Base-by-base conservation (phyloP, 2,113 vertebrate genomes). In the Rattus norvegicus region DNA sequence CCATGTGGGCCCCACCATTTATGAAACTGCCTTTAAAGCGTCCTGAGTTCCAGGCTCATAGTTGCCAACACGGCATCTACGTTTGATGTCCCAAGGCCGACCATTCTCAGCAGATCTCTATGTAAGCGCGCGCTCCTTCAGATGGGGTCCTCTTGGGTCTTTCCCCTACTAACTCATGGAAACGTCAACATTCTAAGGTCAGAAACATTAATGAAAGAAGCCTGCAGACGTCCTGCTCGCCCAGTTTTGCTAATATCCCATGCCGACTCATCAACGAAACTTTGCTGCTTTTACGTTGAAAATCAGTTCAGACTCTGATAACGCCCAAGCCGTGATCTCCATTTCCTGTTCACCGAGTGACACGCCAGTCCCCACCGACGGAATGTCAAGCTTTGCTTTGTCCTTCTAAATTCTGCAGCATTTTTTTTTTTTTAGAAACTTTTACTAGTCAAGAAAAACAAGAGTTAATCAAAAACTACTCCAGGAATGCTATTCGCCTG, bases 381-480 rank as follows among this genome's bases (percentile, higher is more conserved):
- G 13, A 30, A 33, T 77, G 52, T 33, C 85, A 26, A 94, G 26
- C 52, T 91, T 88, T 77, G 43, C 36, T 93, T 67, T 90, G 61
- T 77, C 67, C 63, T 52, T 16, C 39, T 92, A 61, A 39, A 91
- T 22, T 93, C 54, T 70, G 92, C 54, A 75, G 52, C 17, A 59
- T 89, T 88, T 91, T 39, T 52, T 95, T 28, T 88, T 91, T 39
- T 52, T 94, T 28, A 86, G 83, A 63, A 92, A 92, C 24, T 88
- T 92, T 81, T 76, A 87, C 67, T 33, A 87, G 49, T 47, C 0
- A 61, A 84, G 88, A 33, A 95, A 91, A 94, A 86, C 83, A 92
- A 91, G 92, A 84, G 73, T 89, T 91, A 95, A 81, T 76, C 20
- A 72, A 63, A 81, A 94, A 86, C 88, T 73, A 87, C 63, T 47